Evolutionary conservation across 2,797 vertebrate genomes (phyloP).

Genomic region (Hydrolagus colliei): DNA sequence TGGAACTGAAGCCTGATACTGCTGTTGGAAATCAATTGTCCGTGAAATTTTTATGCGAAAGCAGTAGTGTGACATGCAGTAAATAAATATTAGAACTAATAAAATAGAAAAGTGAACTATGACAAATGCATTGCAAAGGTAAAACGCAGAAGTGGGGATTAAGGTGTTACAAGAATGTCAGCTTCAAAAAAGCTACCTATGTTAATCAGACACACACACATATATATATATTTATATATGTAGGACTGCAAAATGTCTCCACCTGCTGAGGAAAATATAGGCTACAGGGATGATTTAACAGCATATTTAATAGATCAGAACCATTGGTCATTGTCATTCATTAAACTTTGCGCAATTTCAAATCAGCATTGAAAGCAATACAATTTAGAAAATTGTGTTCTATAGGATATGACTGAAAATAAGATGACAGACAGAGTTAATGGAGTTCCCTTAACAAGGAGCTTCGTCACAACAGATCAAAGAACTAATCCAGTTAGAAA

Average conservation of each 20-base stretch:
- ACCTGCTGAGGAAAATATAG: conserved; percentile 82
- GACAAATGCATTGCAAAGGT: conserved; percentile 3
- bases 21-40: conserved; percentile 63
- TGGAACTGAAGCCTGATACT: conserved; percentile 74
- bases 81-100: conserved; percentile 84
- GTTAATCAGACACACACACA: not conserved
- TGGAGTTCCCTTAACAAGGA: conserved; percentile 94
- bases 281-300: conserved; percentile 94
- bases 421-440: conserved; percentile 97
- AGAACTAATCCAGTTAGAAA: conserved; percentile 93
- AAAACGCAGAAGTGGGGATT: conserved; percentile 23
- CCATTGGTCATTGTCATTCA: conserved; percentile 83
- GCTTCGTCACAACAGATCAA: conserved; percentile 93
- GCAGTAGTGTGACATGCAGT: conserved; percentile 54
- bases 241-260: conserved; percentile 61
- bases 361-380: conserved; percentile 99
- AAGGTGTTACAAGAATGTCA: not conserved
- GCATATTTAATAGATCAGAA: conserved; percentile 86
- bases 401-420: conserved; percentile 76
- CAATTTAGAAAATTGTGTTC: conserved; percentile 99
- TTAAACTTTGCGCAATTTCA: conserved; percentile 99
- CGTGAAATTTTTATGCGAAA: conserved; percentile 70
- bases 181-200: not conserved
- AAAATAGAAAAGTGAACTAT: conserved; percentile 33
- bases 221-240: no score